Conservation (phyloP, 1,140 invertebrate species). For the Psilanteris sp. region DNA sequence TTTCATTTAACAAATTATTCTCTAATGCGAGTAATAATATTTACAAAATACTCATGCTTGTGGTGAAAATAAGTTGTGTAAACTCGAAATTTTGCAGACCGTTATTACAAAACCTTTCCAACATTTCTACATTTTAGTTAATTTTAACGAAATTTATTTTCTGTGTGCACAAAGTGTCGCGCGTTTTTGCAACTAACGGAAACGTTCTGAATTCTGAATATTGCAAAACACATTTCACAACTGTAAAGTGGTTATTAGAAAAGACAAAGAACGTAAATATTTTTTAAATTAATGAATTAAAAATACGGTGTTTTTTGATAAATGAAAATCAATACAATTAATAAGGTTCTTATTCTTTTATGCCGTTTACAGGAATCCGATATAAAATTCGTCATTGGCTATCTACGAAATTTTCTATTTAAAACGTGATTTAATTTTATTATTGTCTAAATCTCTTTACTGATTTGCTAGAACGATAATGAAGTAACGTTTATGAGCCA, state of each 20-base stretch:
- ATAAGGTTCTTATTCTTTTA: too few species aligned
- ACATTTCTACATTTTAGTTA: slow-evolving; percentile 17
- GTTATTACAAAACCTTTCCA: slow-evolving; percentile 5
- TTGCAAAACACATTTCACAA: too few species aligned
- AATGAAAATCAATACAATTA: too few species aligned
- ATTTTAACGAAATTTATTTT: slow-evolving; percentile 47
- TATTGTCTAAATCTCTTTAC: slow-evolving; percentile 51
- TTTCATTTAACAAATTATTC: slow-evolving; percentile 47
- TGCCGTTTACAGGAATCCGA: slow-evolving; percentile 27
- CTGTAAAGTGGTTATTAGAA: slow-evolving; percentile 2
- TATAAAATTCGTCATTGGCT: slow-evolving; percentile 44
- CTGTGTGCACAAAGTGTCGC: neutral
- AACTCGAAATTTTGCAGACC: slow-evolving; percentile 31
- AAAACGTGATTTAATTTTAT: slow-evolving; percentile 54
- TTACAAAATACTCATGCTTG: slow-evolving; percentile 41
- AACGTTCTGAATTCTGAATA: too few species aligned
- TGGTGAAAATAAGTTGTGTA: slow-evolving; percentile 39
- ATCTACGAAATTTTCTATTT: slow-evolving; percentile 31
- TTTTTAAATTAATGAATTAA: neutral
- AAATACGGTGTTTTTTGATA: too few species aligned
- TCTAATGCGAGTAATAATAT: slow-evolving; percentile 42
- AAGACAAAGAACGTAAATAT: neutral
- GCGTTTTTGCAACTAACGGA: slow-evolving; percentile 17
- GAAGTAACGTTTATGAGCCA: slow-evolving; percentile 56
- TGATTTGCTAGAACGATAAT: slow-evolving; percentile 55